Evolutionary conservation across 2,888 invertebrate genomes (phyloP).

Genomic region (Neocrepidodera transversa): DNA sequence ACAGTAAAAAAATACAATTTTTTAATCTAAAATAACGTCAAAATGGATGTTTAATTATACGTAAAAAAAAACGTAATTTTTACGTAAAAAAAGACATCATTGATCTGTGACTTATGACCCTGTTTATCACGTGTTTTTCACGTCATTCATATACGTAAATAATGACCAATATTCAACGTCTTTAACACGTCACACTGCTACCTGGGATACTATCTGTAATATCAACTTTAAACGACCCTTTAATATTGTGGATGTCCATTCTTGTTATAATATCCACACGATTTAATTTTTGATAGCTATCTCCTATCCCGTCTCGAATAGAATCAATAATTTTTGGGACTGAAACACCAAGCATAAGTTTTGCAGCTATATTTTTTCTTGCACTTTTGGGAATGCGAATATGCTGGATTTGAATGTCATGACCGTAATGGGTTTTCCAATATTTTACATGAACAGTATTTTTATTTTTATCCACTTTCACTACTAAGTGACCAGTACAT

Average conservation of each 20-base stretch:
- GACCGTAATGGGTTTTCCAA: constrained; percentile 1
- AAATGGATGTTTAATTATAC: no score
- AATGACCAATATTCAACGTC: no score
- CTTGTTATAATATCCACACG: constrained; percentile 1
- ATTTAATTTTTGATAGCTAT: constrained; percentile 5
- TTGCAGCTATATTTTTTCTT: constrained; percentile 8
- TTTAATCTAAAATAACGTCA: no score
- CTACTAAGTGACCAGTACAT: constrained; percentile 11
- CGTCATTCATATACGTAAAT: no score
- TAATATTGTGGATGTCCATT: no score
- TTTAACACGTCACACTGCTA: no score
- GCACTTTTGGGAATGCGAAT: constrained; percentile 6
- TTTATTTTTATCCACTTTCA: constrained; percentile 6
- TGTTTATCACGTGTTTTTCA: no score
- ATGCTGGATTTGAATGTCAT: constrained; percentile 9
- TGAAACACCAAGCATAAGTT: constrained; percentile 9
- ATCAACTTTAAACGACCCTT: not conserved
- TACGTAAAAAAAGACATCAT: no score
- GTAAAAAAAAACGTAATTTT: no score
- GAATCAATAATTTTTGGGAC: constrained; percentile 10
- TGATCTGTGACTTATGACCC: no score
- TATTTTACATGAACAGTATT: constrained; percentile 8
- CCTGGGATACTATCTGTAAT: no score
- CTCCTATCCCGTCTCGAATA: constrained; percentile 3
- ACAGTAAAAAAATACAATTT: no score